Evolutionary conservation across 2,888 invertebrate genomes (phyloP), one percentile per base, ranked within the genome.

Genomic region (Pherbina coryleti): DNA sequence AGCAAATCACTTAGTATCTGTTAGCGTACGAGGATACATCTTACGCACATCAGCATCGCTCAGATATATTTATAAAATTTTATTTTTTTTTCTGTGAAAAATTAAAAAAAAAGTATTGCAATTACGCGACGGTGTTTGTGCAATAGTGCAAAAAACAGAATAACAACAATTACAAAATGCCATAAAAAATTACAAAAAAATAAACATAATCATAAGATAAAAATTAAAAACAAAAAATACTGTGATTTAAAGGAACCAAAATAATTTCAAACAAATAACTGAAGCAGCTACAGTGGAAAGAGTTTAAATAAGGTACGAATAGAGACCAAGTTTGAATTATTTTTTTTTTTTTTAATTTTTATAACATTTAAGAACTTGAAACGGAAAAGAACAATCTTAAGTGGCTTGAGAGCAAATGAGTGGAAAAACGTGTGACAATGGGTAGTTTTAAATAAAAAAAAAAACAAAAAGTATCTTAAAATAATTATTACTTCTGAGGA

Each of bases 21-120:
- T 86, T 86, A 85, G 86, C 85, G 85, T 84, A 85, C 83, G 84
- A 82, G 84, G 83, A 85, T 84, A 86, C 86, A 86, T 84, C 87
- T 80, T 78, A 78, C 31, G 75, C 80, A 83, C 57, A 79, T 78
- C 78, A 72, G 76, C 55, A 79, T 75, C 75, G 69, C 22, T 57
- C 69, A 78, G 78, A 77, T 77, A 64, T 25, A 44, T 34, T 53
- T 60, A 37, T 22, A 79, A 34, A 78, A 53, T 51, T 73, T n/a
- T n/a, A 80, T 77, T 82, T 73, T 62, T 75, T 57, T 34, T 57
- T 37, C 14, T 55, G 22, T 25, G 17, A 11, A 69, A 69, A 17
- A 44, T 37, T 49, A 37, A 67, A 25, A 55, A 55, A 34, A 67
- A 66, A 37, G 37, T 34, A 51, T 69, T 66, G 25, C 14, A 49